Percentiles rank a stretch among this genome's conserved stretches.
phyloP scores from a whole-genome alignment of 2,797 vertebrate genomes.

The Lacerta bilineata region DNA sequence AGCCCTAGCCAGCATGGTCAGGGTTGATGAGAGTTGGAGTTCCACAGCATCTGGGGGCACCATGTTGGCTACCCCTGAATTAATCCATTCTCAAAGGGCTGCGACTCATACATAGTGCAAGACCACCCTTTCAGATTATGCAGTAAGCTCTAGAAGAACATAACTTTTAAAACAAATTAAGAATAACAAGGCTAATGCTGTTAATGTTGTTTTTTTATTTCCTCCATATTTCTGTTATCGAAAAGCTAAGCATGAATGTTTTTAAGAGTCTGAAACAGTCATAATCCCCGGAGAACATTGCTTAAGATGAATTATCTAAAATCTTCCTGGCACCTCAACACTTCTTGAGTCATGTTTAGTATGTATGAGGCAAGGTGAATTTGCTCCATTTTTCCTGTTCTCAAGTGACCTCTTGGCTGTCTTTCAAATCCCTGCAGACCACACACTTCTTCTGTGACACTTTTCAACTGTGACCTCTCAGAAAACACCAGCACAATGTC shows the following conservation, averaged over 20 bases:
- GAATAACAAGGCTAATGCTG: neutral
- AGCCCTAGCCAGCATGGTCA: no score
- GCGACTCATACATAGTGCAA: no score
- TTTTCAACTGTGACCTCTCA: slow-evolving; percentile 42
- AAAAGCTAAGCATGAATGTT: neutral
- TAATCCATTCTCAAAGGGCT: neutral
- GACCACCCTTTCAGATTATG: neutral
- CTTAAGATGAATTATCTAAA: slow-evolving; percentile 22
- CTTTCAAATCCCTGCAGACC: slow-evolving; percentile 45
- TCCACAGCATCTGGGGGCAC: no score
- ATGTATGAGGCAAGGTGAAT: slow-evolving; percentile 27
- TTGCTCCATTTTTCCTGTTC: slow-evolving; percentile 47
- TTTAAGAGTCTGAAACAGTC: slow-evolving; percentile 9
- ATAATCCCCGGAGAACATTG: neutral
- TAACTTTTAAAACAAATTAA: neutral
- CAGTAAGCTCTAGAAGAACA: neutral
- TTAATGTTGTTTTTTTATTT: fast-evolving
- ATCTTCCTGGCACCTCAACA: neutral
- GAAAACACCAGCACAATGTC: slow-evolving; percentile 8
- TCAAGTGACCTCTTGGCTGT: slow-evolving; percentile 27
- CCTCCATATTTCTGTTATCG: slow-evolving; percentile 21
- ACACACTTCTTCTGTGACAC: slow-evolving; percentile 19
- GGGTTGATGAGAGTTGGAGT: no score
- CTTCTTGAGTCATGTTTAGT: slow-evolving; percentile 23
- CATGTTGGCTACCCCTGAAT: no score